Evolutionary conservation across 2,888 invertebrate genomes (phyloP), one percentile per base, ranked within the genome.

Genomic region (Campopleginae sp.): DNA sequence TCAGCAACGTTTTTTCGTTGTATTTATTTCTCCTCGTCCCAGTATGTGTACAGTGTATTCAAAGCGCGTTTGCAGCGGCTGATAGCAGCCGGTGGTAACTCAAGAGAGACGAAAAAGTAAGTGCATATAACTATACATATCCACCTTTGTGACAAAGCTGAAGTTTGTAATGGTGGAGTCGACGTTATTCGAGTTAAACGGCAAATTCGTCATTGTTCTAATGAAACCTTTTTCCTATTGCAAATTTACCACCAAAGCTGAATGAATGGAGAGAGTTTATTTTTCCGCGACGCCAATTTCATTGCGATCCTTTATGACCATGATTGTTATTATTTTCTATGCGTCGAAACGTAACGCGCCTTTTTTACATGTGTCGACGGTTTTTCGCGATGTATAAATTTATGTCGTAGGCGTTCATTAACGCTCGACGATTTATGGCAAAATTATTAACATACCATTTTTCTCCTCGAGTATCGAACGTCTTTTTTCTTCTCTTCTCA

Each of bases 41-140:
- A 44, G 27, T 46, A 51, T 72, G 54, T 38, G 19, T 42, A 58
- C 72, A 51, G 19, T 38, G 51, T 38, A 65, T 42, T 65, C 63
- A 75, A 82, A 74, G 78, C 58, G 61, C 44, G 66, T 80, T 27
- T 75, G 48, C 38, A 44, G 48, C 79, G 79, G 80, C 75, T 76
- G 82, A 85, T 85, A 51, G 61, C 23, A 51, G 61, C 23, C 71
- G 63, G 33, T 23, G n/a, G 8, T 44, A 58, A 81, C 75, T 78
- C 78, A 75, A 68, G 76, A 72, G 66, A 77, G 75, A 78, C 79
- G 85, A 63, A 61, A 38, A 68, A 76, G 76, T 80, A 75, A 80
- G 72, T 84, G 75, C 58, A 44, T 19, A 12, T 46, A 42, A 27
- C 14, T 66, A 48, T 48, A 44, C 44, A 51, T 44, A 42, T 33